Percentiles rank a stretch among this genome's conserved stretches.
These are phyloP conservation scores for Trogon surrucura DNA, from an alignment of 2,113 vertebrate species.

Conservation along the genomic window DNA sequence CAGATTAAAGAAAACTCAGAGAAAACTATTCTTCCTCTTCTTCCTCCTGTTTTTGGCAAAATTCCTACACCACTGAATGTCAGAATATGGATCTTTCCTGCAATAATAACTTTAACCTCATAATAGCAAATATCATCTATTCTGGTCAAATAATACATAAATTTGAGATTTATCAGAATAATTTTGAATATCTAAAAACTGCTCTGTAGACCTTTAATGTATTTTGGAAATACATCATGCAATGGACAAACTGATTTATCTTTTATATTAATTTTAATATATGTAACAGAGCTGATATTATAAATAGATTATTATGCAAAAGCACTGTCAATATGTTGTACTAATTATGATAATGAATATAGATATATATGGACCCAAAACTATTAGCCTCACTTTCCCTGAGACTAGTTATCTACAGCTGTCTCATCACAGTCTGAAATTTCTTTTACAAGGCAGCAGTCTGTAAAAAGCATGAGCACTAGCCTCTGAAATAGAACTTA, in stretches of 20 bases:
- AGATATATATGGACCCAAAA: background rate
- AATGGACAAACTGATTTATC: background rate
- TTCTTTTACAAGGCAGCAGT: background rate
- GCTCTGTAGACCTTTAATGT: background rate
- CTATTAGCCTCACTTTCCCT: too few species aligned
- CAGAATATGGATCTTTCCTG: background rate
- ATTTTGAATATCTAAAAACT: background rate
- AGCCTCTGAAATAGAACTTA: background rate
- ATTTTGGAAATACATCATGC: background rate
- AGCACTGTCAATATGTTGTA: background rate
- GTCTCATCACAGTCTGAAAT: background rate
- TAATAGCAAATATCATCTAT: background rate
- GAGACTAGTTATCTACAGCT: too few species aligned
- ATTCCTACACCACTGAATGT: background rate
- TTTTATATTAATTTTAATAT: background rate
- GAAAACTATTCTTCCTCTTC: constrained; percentile 14
- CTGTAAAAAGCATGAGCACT: background rate
- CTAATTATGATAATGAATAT: background rate
- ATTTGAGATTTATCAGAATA: background rate
- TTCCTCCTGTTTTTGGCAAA: constrained; percentile 17
- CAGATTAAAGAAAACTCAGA: constrained; percentile 54
- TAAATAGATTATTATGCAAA: background rate
- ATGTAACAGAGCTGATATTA: background rate
- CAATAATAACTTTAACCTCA: background rate
- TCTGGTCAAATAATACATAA: background rate